Base-by-base conservation (phyloP, 2,113 vertebrate genomes). In the Saguinus imperator region DNA sequence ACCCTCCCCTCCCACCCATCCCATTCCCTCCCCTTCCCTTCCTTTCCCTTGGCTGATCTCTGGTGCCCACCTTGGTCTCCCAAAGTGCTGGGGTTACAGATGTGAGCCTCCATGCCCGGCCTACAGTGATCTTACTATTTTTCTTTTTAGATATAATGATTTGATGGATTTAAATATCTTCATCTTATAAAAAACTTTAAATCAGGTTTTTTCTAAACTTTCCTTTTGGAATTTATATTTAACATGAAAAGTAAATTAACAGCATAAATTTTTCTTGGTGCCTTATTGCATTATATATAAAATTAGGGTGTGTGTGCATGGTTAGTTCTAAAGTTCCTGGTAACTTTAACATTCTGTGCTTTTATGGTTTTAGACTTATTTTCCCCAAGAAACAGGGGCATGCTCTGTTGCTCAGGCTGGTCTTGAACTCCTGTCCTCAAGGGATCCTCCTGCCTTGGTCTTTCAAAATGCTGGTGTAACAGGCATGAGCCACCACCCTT, bases 101-200 rank as follows among this genome's bases (percentile, higher is more conserved):
- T 52, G 3, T 16, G 14, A 52, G 50, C 50, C 16, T 5, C 50
- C 50, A 52, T 17, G 4, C 50, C 50, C 16, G 14, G 50, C 50
- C 50, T 52, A 52, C 50, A 17, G 50, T 52, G 14, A 90, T 81
- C 35, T 90, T 37, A 35, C 4, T 20, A 9, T 37, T 89, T 88
- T 85, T 89, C n/a, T 96, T 87, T 83, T 87, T 58, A 73, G 68
- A 68, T 9, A 16, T 66, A 70, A n/a, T 73, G 25, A 50, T 64
- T 50, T 84, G 48, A 75, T 84, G 10, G 32, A 55, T 64, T 92
- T 94, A 50, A 96, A 89, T 70, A 20, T 27, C 10, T 91, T 66
- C 6, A 66, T n/a, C 23, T 91, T 58, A 48, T n/a, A 79, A 72
- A 87, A 81, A 48, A 64, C 76, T 93, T 94, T 87, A 37, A 93